These are phyloP conservation scores for Drosophila subquinaria DNA, from an alignment of 2,888 invertebrate species.

Conservation along the genomic window DNA sequence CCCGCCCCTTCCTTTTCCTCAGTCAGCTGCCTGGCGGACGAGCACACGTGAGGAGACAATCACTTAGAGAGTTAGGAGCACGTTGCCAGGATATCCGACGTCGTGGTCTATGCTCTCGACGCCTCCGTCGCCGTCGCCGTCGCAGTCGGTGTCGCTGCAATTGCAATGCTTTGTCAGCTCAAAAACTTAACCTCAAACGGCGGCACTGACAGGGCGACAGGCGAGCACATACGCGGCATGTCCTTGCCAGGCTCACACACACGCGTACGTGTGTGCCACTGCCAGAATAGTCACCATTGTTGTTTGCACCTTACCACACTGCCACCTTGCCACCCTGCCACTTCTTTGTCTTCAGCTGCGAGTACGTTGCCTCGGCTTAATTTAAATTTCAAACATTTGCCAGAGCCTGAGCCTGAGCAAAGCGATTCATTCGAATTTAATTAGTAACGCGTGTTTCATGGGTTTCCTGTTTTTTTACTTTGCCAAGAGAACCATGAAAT, in stretches of 20 bases:
- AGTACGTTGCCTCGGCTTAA: slow-evolving; percentile 27
- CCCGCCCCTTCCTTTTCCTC: background rate
- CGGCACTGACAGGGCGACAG: slow-evolving; percentile 40
- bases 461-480: slow-evolving; percentile 70
- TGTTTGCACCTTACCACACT: slow-evolving; percentile 29
- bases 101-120: slow-evolving; percentile 58
- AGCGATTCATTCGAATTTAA: slow-evolving; percentile 67
- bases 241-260: slow-evolving; percentile 35
- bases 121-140: slow-evolving; percentile 13
- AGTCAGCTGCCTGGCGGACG: slow-evolving; percentile 5
- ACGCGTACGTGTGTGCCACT: slow-evolving; percentile 25
- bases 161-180: slow-evolving; percentile 77
- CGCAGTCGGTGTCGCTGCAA: slow-evolving; percentile 58
- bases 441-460: slow-evolving; percentile 73
- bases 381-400: slow-evolving; percentile 61
- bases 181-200: slow-evolving; percentile 78
- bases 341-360: slow-evolving; percentile 6
- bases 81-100: slow-evolving; percentile 79
- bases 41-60: slow-evolving; percentile 45
- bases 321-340: background rate
- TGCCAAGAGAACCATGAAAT: slow-evolving; percentile 48
- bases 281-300: slow-evolving; percentile 39
- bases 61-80: slow-evolving; percentile 61
- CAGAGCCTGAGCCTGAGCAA: slow-evolving; percentile 10
- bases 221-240: slow-evolving; percentile 54